phyloP scores from a whole-genome alignment of 2,888 invertebrate genomes.

The Athrips mouffetella region DNA sequence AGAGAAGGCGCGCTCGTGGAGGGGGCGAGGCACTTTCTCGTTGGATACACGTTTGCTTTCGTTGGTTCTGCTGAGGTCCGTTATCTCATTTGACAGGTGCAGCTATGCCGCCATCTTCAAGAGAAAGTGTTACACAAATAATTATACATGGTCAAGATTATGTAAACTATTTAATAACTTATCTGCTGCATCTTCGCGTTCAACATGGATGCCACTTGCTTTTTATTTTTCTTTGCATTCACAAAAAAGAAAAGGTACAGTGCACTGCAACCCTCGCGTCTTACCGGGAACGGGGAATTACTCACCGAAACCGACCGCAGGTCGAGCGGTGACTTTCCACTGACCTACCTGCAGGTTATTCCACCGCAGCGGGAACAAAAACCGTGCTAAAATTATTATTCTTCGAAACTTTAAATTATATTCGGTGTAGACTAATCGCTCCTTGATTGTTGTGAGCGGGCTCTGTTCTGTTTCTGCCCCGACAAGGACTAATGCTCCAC shows the following conservation, averaged over 20 bases:
- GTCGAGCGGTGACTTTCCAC: constrained; percentile 54
- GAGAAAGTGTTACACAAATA: constrained; percentile 71
- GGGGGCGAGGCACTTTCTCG: constrained; percentile 64
- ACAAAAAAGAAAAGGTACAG: background rate
- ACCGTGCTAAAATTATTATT: constrained; percentile 46
- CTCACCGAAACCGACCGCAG: constrained; percentile 42
- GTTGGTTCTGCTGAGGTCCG: constrained; percentile 61
- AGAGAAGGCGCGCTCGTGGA: constrained; percentile 52
- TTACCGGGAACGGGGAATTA: constrained; percentile 40
- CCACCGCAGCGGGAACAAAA: constrained; percentile 61
- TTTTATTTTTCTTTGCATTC: background rate
- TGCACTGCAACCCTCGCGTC: constrained; percentile 2
- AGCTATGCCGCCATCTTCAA: constrained; percentile 49
- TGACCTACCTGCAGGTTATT: constrained; percentile 71
- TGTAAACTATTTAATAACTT: constrained; percentile 37
- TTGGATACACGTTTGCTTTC: constrained; percentile 72
- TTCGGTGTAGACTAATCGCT: constrained; percentile 36
- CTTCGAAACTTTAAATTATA: constrained; percentile 41
- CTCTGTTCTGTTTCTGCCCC: constrained; percentile 25
- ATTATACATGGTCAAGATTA: constrained; percentile 53
- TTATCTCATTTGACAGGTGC: constrained; percentile 76
- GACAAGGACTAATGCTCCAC: constrained; percentile 40
- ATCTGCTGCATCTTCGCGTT: background rate
- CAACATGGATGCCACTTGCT: background rate
- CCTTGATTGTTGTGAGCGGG: constrained; percentile 32